These are phyloP conservation scores for Phataginus tricuspis DNA, from an alignment of 2,797 vertebrate genomes.

Conservation along the genomic window DNA sequence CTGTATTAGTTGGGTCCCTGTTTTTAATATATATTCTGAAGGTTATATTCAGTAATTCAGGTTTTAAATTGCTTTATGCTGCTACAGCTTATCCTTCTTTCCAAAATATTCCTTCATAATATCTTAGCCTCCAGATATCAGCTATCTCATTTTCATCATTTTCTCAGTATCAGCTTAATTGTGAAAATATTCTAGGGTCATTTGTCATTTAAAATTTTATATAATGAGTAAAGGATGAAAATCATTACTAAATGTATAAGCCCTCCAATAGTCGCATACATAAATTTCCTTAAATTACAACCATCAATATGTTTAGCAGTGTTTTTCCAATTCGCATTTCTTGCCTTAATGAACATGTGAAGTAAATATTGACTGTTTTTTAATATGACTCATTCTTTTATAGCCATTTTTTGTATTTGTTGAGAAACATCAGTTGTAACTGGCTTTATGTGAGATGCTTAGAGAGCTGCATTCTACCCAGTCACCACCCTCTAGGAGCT, in stretches of 20 bases:
- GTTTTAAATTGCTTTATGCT: constrained; percentile 22
- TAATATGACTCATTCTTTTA: constrained; percentile 33
- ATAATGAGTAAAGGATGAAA: constrained; percentile 55
- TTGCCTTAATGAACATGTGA: constrained; percentile 62
- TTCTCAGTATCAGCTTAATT: constrained; percentile 62
- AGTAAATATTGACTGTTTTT: constrained; percentile 72
- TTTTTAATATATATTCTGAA: background rate
- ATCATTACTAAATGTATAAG: constrained; percentile 65
- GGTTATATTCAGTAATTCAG: constrained; percentile 50
- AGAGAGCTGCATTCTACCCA: background rate
- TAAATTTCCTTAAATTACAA: constrained; percentile 67
- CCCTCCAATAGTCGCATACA: constrained; percentile 26
- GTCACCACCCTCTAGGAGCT: background rate
- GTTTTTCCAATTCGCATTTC: constrained; percentile 56
- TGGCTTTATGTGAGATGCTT: background rate
- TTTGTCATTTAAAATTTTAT: constrained; percentile 67
- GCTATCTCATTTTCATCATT: constrained; percentile 53
- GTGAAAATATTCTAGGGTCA: constrained; percentile 26
- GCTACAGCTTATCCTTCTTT: constrained; percentile 20
- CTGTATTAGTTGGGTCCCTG: background rate
- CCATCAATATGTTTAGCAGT: constrained; percentile 58
- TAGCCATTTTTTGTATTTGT: background rate
- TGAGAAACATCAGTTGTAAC: background rate
- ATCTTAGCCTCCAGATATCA: background rate
- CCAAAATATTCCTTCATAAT: constrained; percentile 30